Conservation (phyloP, 2,113 vertebrate genomes). For the Rousettus leschenaultii region DNA sequence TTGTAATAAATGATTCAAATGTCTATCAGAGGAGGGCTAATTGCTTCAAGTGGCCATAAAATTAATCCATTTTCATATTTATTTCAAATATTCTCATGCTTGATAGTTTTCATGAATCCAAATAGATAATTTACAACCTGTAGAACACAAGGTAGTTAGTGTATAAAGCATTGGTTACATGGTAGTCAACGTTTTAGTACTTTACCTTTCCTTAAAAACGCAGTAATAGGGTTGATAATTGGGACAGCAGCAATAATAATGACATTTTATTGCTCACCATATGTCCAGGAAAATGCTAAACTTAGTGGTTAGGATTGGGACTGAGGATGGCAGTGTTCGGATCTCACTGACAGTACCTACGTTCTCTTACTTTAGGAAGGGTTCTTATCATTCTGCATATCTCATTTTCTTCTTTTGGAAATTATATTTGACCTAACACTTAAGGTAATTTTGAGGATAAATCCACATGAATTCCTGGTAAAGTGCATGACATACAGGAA, state of each 20-base stretch:
- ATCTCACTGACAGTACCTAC: not conserved
- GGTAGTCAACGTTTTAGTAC: not conserved
- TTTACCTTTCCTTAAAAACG: not conserved
- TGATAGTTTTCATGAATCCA: not conserved
- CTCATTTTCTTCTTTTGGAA: not conserved
- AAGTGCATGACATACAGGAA: not conserved
- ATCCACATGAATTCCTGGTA: not conserved
- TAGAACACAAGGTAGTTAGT: not conserved
- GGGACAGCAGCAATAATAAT: not conserved
- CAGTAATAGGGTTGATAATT: not conserved
- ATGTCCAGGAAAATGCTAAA: not conserved
- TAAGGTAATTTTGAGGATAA: not conserved
- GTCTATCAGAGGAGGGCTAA: not conserved
- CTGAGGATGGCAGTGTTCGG: not conserved
- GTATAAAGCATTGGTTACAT: not conserved
- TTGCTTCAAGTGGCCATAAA: not conserved
- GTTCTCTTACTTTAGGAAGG: not conserved
- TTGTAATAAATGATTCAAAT: not conserved
- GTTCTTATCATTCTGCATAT: not conserved
- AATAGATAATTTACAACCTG: not conserved
- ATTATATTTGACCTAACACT: not conserved
- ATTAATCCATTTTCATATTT: not conserved
- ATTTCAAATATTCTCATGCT: conserved; percentile 21
- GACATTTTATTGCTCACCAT: not conserved
- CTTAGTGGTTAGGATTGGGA: not conserved